Evolutionary conservation across 2,888 invertebrate genomes (phyloP).

Genomic region (Stenodema calcarata): DNA sequence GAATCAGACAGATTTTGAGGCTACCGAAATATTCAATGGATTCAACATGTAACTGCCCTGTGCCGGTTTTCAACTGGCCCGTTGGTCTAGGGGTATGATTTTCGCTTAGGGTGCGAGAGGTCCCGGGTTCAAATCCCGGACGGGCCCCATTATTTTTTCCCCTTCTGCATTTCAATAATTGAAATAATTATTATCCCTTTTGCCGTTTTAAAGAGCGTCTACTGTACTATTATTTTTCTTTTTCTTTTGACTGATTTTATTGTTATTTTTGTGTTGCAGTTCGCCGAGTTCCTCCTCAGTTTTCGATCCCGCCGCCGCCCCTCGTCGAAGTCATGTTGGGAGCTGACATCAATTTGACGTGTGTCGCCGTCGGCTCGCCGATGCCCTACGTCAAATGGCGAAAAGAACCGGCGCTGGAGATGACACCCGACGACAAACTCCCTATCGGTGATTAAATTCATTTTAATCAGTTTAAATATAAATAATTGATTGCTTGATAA

Average conservation of each 20-base stretch:
- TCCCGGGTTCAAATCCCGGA: constrained; percentile 71
- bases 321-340: constrained; percentile 90
- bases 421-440: constrained; percentile 87
- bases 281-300: constrained; percentile 92
- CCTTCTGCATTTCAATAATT: too few relatives aligned
- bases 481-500: too few relatives aligned
- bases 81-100: constrained; percentile 69
- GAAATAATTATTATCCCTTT: too few relatives aligned
- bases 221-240: too few relatives aligned
- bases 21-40: too few relatives aligned
- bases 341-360: constrained; percentile 88
- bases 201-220: too few relatives aligned
- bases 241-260: neutral
- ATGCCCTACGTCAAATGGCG: constrained; percentile 97
- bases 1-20: too few relatives aligned
- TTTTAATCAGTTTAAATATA: too few relatives aligned
- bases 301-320: constrained; percentile 88
- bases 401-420: constrained; percentile 79
- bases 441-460: constrained; percentile 77
- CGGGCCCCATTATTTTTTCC: constrained; percentile 62
- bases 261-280: constrained; percentile 68
- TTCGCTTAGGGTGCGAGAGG: constrained; percentile 71
- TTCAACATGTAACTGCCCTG: too few relatives aligned
- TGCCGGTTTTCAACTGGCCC: constrained; percentile 57
- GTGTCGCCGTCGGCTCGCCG: constrained; percentile 96